Conservation (phyloP, 2,888 invertebrate genomes). For the Phyto melanocephala region DNA sequence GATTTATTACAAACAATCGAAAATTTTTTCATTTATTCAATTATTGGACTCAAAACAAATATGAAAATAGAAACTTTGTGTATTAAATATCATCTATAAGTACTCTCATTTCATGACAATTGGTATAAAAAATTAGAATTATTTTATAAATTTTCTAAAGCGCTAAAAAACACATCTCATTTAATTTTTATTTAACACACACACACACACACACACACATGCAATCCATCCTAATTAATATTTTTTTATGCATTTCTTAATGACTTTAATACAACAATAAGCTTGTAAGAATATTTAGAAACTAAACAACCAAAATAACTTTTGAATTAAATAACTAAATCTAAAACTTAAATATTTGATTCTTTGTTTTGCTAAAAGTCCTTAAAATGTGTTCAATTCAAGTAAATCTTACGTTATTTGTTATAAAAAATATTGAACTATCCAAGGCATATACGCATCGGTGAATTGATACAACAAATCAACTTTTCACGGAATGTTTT, state of each 20-base stretch:
- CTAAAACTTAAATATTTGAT: too few relatives aligned
- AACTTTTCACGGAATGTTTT: too few relatives aligned
- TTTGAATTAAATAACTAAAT: too few relatives aligned
- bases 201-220: slow-evolving; percentile 10
- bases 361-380: too few relatives aligned
- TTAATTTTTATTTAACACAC: not conserved
- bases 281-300: not conserved
- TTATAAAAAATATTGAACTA: too few relatives aligned
- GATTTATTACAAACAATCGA: too few relatives aligned
- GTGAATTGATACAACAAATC: too few relatives aligned
- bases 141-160: not conserved
- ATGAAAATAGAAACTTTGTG: not conserved
- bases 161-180: not conserved
- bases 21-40: too few relatives aligned
- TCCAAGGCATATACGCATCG: too few relatives aligned
- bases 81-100: not conserved
- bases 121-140: not conserved
- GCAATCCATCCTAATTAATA: slow-evolving; percentile 29
- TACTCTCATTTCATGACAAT: slow-evolving; percentile 15
- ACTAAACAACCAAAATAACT: not conserved
- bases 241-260: not conserved
- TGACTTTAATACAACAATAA: not conserved
- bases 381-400: too few relatives aligned
- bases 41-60: too few relatives aligned
- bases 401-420: too few relatives aligned